Evolutionary conservation across 2,113 vertebrate genomes (phyloP).

Genomic region (Ceyx melanurus): DNA sequence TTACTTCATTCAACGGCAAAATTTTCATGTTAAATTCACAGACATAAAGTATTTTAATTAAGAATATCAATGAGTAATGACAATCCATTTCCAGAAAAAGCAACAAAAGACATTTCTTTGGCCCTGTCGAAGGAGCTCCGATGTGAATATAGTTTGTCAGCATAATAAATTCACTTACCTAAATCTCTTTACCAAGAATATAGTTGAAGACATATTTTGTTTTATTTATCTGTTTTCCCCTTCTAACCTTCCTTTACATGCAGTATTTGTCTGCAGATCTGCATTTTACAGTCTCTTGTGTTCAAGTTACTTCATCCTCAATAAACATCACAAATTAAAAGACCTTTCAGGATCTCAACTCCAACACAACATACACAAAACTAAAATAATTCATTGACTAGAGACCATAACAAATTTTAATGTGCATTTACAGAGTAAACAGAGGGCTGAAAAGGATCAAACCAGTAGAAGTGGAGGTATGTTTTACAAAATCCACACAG

Average conservation of each 20-base stretch:
- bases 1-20: slow-evolving; percentile 55
- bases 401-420: slow-evolving; percentile 74
- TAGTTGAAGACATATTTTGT: neutral
- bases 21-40: slow-evolving; percentile 61
- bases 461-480: slow-evolving; percentile 50
- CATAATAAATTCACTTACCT: neutral
- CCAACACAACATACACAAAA: slow-evolving; percentile 61
- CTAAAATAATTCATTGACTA: slow-evolving; percentile 69
- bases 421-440: slow-evolving; percentile 73
- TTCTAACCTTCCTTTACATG: neutral
- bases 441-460: slow-evolving; percentile 33
- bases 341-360: slow-evolving; percentile 41
- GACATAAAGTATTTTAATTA: slow-evolving; percentile 66
- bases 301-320: slow-evolving; percentile 12
- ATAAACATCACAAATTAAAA: slow-evolving; percentile 46
- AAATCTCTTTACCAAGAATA: neutral
- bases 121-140: slow-evolving; percentile 1
- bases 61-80: slow-evolving; percentile 58
- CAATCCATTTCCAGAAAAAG: slow-evolving; percentile 44
- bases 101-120: slow-evolving; percentile 48
- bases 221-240: slow-evolving; percentile 1
- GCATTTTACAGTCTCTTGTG: slow-evolving; percentile 25
- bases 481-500: slow-evolving; percentile 59
- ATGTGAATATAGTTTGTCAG: neutral
- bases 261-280: neutral